Conservation (phyloP, 1,140 invertebrate species). For the Leptinotarsa lineolata region DNA sequence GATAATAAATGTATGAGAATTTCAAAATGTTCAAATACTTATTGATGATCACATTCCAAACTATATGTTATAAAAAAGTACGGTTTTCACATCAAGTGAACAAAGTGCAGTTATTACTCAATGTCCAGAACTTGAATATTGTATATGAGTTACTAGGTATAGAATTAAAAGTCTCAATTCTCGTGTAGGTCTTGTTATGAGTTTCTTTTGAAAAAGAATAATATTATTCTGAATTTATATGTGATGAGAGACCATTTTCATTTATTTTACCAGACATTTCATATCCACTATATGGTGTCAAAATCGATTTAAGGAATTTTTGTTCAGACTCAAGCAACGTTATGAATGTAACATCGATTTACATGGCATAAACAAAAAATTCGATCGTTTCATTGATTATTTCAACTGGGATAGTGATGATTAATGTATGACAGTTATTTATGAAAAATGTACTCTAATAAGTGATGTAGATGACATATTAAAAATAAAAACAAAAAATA, state of each 20-base stretch:
- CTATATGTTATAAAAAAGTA: background rate
- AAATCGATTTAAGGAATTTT: background rate
- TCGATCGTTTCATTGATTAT: background rate
- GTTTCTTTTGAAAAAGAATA: background rate
- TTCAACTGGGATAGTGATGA: background rate
- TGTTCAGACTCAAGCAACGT: background rate
- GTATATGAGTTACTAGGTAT: slow-evolving; percentile 9
- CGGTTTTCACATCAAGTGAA: background rate
- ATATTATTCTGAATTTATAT: background rate
- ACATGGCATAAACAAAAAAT: background rate
- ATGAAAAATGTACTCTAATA: background rate
- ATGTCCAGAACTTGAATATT: background rate
- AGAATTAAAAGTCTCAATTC: slow-evolving; percentile 12
- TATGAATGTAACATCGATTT: background rate
- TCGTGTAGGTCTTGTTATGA: background rate
- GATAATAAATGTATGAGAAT: background rate
- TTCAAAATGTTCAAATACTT: background rate
- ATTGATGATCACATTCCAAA: background rate
- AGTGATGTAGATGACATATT: background rate
- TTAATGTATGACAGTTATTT: background rate
- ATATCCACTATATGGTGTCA: background rate
- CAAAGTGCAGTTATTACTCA: background rate
- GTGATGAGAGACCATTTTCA: background rate
- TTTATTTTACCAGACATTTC: slow-evolving; percentile 3
- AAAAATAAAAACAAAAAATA: background rate